A percentile compares a stretch with the other conserved stretches of the same genome.
Evolutionary conservation across 2,888 invertebrate species (phyloP).

Genomic region (Crematogaster levior): DNA sequence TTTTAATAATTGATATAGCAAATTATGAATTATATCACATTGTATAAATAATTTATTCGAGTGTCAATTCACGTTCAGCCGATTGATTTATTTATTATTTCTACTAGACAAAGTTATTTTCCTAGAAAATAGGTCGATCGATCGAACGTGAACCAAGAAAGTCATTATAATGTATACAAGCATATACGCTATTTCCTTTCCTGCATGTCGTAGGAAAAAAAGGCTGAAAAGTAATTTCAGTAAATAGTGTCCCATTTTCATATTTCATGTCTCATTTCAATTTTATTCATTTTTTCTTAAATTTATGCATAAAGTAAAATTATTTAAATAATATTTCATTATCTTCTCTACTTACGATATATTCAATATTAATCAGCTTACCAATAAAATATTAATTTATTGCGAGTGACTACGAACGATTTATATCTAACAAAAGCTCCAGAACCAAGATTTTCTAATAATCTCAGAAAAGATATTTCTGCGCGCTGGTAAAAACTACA

Average conservation of each 20-base stretch:
- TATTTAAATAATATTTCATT: background rate
- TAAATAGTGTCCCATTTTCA: background rate
- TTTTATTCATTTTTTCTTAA: background rate
- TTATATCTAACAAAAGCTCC: slow-evolving; percentile 13
- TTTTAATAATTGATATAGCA: background rate
- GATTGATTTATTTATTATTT: slow-evolving; percentile 26
- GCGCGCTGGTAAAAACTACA: slow-evolving; percentile 14
- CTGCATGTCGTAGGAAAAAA: background rate
- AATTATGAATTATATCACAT: background rate
- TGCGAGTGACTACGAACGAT: background rate
- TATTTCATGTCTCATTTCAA: slow-evolving; percentile 1
- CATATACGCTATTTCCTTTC: background rate
- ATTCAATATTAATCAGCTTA: background rate
- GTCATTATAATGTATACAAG: slow-evolving; percentile 12
- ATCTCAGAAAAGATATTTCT: slow-evolving; percentile 10
- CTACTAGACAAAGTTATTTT: slow-evolving; percentile 29
- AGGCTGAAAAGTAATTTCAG: background rate
- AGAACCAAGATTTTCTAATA: slow-evolving; percentile 2
- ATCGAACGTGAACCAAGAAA: slow-evolving; percentile 37
- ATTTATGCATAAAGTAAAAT: too few relatives aligned
- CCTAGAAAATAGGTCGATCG: slow-evolving; percentile 27
- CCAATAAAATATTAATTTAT: slow-evolving; percentile 13
- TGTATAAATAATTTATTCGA: slow-evolving; percentile 23
- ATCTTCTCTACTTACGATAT: background rate
- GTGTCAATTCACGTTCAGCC: background rate